Percentiles rank a stretch among this genome's conserved stretches.
Conservation (phyloP, 2,797 vertebrate species). For the Argyrosomus regius region DNA sequence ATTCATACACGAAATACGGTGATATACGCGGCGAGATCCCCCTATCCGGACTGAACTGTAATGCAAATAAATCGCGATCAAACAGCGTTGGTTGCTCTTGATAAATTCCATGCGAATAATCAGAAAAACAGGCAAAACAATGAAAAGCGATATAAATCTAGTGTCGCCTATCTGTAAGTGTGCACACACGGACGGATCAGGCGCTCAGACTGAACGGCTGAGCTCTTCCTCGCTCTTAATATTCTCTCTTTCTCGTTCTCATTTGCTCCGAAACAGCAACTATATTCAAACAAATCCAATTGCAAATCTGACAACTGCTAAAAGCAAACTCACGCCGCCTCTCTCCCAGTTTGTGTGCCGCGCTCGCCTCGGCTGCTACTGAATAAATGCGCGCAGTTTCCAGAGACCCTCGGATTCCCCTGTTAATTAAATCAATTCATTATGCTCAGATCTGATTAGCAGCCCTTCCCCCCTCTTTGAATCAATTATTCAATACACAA, state of each 20-base stretch:
- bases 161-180: constrained; percentile 64
- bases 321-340: constrained; percentile 89
- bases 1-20: constrained; percentile 71
- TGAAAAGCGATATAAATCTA: constrained; percentile 76
- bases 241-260: constrained; percentile 86
- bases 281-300: constrained; percentile 90
- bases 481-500: constrained; percentile 99
- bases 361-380: constrained; percentile 87
- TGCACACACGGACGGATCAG: constrained; percentile 69
- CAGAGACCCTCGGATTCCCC: constrained; percentile 99
- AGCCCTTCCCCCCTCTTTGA: constrained; percentile 99
- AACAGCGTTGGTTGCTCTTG: constrained; percentile 76
- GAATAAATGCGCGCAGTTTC: constrained; percentile 96
- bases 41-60: constrained; percentile 76
- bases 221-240: constrained; percentile 75
- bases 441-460: constrained; percentile 99
- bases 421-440: constrained; percentile 99
- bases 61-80: constrained; percentile 75
- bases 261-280: constrained; percentile 91
- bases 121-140: constrained; percentile 66
- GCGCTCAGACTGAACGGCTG: constrained; percentile 72
- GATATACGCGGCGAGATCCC: constrained; percentile 72
- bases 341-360: constrained; percentile 88
- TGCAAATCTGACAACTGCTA: constrained; percentile 88
- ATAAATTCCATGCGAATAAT: constrained; percentile 85